These are phyloP conservation scores for Gryllus bimaculatus DNA, from an alignment of 1,140 invertebrate species.

Conservation along the genomic window DNA sequence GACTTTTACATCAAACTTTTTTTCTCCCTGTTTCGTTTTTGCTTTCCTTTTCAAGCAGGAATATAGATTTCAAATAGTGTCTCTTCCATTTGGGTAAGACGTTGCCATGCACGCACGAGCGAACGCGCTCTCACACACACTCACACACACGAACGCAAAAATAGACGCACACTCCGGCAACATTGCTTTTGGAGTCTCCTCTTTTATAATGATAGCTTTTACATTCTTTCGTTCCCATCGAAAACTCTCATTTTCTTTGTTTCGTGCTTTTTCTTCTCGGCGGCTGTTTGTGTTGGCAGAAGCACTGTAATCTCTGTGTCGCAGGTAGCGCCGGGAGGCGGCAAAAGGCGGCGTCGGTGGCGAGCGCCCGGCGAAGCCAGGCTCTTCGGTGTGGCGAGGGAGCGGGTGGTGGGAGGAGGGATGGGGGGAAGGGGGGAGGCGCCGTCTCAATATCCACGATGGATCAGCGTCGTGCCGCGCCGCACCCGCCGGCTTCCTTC, in stretches of 20 bases:
- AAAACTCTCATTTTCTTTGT: neutral
- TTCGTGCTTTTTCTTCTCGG: neutral
- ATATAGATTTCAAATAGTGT: conserved; percentile 1
- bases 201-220: conserved; percentile 5
- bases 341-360: neutral
- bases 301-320: neutral
- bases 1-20: conserved; percentile 2
- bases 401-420: neutral
- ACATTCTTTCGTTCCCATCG: neutral
- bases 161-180: neutral
- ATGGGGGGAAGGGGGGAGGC: too few relatives aligned
- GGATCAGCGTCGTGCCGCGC: neutral
- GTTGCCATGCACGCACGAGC: too few relatives aligned
- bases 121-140: neutral
- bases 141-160: neutral
- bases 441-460: neutral
- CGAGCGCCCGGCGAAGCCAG: neutral
- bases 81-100: neutral
- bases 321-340: neutral
- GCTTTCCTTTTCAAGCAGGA: neutral
- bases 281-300: neutral
- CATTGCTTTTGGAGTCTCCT: neutral
- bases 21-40: neutral
- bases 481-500: too few relatives aligned
- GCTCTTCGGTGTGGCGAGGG: too few relatives aligned